Evolutionary conservation across 2,888 invertebrate genomes (phyloP), one percentile per base, ranked within the genome.

Genomic region (Apamea monoglypha): DNA sequence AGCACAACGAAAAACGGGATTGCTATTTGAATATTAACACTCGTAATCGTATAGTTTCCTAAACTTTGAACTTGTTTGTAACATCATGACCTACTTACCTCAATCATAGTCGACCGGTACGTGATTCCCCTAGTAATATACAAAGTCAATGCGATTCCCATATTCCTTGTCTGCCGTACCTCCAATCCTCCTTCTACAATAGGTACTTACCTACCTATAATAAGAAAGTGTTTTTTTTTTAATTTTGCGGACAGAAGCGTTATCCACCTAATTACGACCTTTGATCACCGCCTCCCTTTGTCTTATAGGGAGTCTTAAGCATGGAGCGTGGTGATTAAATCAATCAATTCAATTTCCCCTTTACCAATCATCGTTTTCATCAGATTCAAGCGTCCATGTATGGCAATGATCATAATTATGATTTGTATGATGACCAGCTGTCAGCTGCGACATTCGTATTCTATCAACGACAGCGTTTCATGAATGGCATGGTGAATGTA

Each of bases 71-170:
- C 44, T 53, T 29, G 53, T 74, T 59, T 16, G n/a, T 44, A 16
- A 47, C 25, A 10, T 59, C 29, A 61, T 66, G 64, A 74, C 77
- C 77, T 74, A 56, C 3, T 2, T 36, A 36, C 56, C 77, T 56
- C 66, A 77, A 74, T 25, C 2, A 66, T 56, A 32, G n/a, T 56
- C 18, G 18, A n/a, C 5, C 7, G n/a, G 56, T 21, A 32, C 44
- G 50, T 2, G 50, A 50, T 50, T 50, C 50, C 18, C 16, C 6
- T 50, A 50, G 1, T 50, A 50, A 5, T 18, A 18, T 50, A 18
- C 36, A 36, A 5, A 50, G 6, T 18, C 18, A 50, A 50, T 18
- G 64, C 32, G 14, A 74, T 40, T 14, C 4, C 3, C 10, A 29
- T 12, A 56, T 44, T 44, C 32, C 44, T 44, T 25, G 29, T 21